Base-by-base conservation (phyloP, 35 echinoderm and acorn worm genomes). In the Apostichopus parvimensis region DNA sequence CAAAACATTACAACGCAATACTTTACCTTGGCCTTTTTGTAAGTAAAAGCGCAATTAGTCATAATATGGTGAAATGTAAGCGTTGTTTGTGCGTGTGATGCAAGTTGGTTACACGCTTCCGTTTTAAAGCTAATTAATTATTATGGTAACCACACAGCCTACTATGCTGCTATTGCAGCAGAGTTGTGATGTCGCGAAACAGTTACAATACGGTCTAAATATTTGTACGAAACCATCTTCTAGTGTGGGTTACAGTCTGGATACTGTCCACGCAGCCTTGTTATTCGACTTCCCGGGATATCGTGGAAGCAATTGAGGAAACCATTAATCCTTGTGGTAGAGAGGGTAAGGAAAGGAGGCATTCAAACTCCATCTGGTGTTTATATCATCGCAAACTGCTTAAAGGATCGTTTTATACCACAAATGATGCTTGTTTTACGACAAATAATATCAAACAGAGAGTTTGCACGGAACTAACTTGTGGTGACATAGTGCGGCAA, bases 271-370 rank as follows among this genome's bases (percentile, higher is more conserved):
- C 71, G 58, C 58, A 75, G 71, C 71, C 71, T 75, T n/a, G 71
- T 75, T 75, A 75, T 75, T 14, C 57, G 11, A 9, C 21, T 58
- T 14, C 5, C 17, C 56, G 4, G 81, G 14, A 84, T 53, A 55
- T 6, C n/a, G 9, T 10, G 81, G 81, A 84, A 84, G 81, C 56
- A 84, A 56, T 84, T n/a, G 23, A 84, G 81, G 81, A 84, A 84
- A 59, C 81, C 10, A 24, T 84, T 84, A 84, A 84, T 84, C 81
- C 18, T 18, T 75, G 71, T 22, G 71, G 71, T 75, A 75, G 71
- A 75, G 71, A 18, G n/a, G n/a, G 71, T 75, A 7, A 75, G 71
- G 71, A 75, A 75, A 75, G 71, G 71, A 13, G 71, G n/a, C 34
- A 75, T 75, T 18, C 20, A 75, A 84, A 84, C 20, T 84, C 5